phyloP scores from a whole-genome alignment of 2,888 invertebrate genomes.

The Cerceris rybyensis region DNA sequence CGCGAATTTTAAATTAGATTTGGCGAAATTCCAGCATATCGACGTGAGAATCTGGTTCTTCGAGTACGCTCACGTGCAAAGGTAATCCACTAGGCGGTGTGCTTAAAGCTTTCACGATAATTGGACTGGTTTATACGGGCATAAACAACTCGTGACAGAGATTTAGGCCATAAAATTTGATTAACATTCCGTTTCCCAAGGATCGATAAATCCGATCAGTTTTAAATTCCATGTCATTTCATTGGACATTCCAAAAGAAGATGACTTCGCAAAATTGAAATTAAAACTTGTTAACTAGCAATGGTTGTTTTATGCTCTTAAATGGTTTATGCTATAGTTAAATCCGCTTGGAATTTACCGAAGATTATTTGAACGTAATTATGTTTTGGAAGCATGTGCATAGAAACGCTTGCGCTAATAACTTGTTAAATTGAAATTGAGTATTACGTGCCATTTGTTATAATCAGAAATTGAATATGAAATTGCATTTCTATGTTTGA shows the following conservation, averaged over 20 bases:
- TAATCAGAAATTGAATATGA: too few relatives aligned
- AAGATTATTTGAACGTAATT: too few relatives aligned
- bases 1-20: slow-evolving; percentile 52
- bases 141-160: slow-evolving; percentile 54
- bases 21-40: slow-evolving; percentile 55
- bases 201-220: slow-evolving; percentile 45
- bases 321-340: too few relatives aligned
- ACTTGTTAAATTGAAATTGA: too few relatives aligned
- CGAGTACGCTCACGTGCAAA: slow-evolving; percentile 38
- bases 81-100: slow-evolving; percentile 41
- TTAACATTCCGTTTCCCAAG: slow-evolving; percentile 35
- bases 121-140: slow-evolving; percentile 53
- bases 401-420: too few relatives aligned
- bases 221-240: slow-evolving; percentile 16
- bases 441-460: too few relatives aligned
- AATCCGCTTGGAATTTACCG: too few relatives aligned
- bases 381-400: too few relatives aligned
- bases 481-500: too few relatives aligned
- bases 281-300: too few relatives aligned
- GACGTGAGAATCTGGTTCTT: slow-evolving; percentile 39
- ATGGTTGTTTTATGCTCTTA: too few relatives aligned
- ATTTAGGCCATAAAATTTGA: slow-evolving; percentile 50
- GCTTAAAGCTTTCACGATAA: slow-evolving; percentile 54
- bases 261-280: too few relatives aligned
- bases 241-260: not conserved